Evolutionary conservation across 2,797 vertebrate genomes (phyloP).

Genomic region (Enteromius radiatus): DNA sequence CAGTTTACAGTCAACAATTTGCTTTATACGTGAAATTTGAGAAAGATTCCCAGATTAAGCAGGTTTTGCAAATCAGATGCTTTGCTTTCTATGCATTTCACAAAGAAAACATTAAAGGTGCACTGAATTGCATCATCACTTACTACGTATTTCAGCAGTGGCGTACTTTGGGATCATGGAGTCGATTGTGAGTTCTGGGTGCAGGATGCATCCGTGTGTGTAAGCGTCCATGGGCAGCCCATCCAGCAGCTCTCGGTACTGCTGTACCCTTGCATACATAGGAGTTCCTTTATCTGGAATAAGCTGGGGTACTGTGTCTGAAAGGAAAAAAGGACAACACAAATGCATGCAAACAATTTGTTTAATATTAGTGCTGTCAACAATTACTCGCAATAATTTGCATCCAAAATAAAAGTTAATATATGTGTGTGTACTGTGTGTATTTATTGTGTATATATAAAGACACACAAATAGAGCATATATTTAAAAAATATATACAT

Average conservation of each 20-base stretch:
- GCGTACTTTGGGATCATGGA: constrained; percentile 99
- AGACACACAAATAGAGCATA: no score
- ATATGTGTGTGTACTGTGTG: no score
- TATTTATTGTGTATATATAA: no score
- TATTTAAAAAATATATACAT: no score
- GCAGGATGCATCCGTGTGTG: constrained; percentile 98
- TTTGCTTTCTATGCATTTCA: background rate
- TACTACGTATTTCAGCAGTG: constrained; percentile 99
- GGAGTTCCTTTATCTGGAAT: constrained; percentile 87
- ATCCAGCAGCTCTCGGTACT: constrained; percentile 95
- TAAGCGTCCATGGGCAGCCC: constrained; percentile 98
- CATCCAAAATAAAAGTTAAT: no score
- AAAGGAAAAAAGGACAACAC: constrained; percentile 31
- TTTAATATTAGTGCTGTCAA: no score
- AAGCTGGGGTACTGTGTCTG: constrained; percentile 90
- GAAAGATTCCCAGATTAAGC: background rate
- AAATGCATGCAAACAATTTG: background rate
- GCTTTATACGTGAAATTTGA: background rate
- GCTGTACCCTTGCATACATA: constrained; percentile 87
- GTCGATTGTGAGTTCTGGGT: constrained; percentile 97
- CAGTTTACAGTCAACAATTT: constrained; percentile 47
- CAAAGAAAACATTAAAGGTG: background rate
- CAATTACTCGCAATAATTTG: no score
- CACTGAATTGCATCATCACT: constrained; percentile 76
- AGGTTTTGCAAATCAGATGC: background rate